Evolutionary conservation across 2,888 invertebrate species (phyloP).

Genomic region (Eristalinus aeneus): DNA sequence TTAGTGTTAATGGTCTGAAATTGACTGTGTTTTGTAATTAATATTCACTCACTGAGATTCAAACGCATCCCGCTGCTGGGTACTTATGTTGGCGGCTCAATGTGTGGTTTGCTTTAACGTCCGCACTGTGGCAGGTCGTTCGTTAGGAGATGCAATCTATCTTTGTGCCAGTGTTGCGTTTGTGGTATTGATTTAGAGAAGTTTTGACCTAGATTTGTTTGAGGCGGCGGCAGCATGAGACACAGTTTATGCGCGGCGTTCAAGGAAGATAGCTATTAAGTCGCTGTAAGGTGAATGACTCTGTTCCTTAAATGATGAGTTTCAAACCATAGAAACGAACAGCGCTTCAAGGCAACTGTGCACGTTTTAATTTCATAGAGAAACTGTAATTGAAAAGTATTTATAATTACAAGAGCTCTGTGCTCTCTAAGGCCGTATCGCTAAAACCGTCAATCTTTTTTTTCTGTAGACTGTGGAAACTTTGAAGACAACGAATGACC

Average conservation of each 20-base stretch:
- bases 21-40: neutral
- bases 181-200: neutral
- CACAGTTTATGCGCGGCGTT: neutral
- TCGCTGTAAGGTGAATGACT: too few species aligned
- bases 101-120: neutral
- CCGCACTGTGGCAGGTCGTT: neutral
- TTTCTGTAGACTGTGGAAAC: too few species aligned
- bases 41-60: neutral
- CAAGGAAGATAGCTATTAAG: too few species aligned
- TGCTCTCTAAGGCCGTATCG: too few species aligned
- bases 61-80: neutral
- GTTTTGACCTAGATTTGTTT: neutral
- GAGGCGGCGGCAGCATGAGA: neutral
- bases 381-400: too few species aligned
- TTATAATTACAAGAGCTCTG: too few species aligned
- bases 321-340: too few species aligned
- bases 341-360: too few species aligned
- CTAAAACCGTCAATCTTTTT: too few species aligned
- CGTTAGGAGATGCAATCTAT: neutral
- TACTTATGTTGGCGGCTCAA: neutral
- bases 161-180: neutral
- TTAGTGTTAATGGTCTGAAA: neutral
- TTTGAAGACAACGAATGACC: too few species aligned
- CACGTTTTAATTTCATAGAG: too few species aligned
- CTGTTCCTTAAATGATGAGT: too few species aligned